These are phyloP conservation scores for Hydroisotoma schaefferi DNA, from an alignment of 2,888 invertebrate genomes.

Conservation along the genomic window DNA sequence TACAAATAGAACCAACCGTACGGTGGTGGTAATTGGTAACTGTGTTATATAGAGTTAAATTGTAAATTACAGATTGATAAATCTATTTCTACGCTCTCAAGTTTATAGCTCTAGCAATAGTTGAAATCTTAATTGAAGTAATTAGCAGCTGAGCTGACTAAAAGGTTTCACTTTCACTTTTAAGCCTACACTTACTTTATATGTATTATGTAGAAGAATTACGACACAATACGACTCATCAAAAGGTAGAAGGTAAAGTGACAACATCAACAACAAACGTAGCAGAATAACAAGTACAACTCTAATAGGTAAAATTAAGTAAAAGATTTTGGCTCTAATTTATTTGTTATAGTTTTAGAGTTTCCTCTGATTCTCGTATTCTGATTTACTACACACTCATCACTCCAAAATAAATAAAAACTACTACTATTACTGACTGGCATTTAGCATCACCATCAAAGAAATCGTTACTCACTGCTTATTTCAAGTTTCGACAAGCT, in stretches of 20 bases:
- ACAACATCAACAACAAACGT: slow-evolving; percentile 7
- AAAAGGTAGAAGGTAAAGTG: slow-evolving; percentile 5
- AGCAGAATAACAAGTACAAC: slow-evolving; percentile 3
- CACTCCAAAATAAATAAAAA: slow-evolving; percentile 10
- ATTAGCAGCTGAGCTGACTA: background rate
- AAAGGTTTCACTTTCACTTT: background rate
- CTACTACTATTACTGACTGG: slow-evolving; percentile 12
- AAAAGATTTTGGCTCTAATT: background rate
- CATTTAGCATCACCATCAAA: slow-evolving; percentile 11
- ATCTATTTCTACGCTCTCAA: background rate
- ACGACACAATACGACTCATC: background rate
- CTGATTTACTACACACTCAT: slow-evolving; percentile 13
- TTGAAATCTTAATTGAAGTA: background rate
- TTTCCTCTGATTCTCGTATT: background rate
- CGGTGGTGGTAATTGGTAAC: slow-evolving; percentile 1
- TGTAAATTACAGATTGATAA: slow-evolving; percentile 4
- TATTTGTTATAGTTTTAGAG: background rate
- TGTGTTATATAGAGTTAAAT: slow-evolving; percentile 2
- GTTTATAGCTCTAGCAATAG: background rate
- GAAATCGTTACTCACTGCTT: background rate
- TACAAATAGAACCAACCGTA: slow-evolving; percentile 1
- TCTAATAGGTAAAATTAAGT: slow-evolving; percentile 1
- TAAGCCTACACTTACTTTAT: too few relatives aligned
- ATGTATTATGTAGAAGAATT: background rate
- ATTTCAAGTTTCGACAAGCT: background rate